Evolutionary conservation across 1,140 invertebrate genomes (phyloP).

Genomic region (Muscidifurax raptorellus): DNA sequence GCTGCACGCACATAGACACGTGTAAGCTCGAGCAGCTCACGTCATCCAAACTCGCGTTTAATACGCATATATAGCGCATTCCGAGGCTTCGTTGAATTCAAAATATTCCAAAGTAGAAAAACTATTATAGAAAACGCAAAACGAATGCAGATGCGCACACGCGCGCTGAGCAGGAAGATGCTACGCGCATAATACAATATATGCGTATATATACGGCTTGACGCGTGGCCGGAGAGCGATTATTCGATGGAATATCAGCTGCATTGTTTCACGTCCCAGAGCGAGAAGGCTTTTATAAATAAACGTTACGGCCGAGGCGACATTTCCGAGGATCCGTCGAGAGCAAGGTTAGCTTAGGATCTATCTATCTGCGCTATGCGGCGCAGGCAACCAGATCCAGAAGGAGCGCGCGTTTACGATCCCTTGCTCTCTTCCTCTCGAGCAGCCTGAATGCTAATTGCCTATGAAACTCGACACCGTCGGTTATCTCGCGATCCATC

Average conservation of each 20-base stretch:
- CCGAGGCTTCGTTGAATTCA: neutral
- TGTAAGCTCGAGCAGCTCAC: neutral
- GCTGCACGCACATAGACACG: neutral
- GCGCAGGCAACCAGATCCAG: constrained; percentile 20
- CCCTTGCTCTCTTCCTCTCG: neutral
- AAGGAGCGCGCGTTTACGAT: constrained; percentile 49
- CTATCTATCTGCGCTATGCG: neutral
- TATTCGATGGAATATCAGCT: neutral
- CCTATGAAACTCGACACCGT: constrained; percentile 58
- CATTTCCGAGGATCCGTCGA: neutral
- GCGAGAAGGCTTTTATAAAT: constrained; percentile 19
- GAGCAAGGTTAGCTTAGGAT: constrained; percentile 14
- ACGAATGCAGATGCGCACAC: neutral
- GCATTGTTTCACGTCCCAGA: constrained; percentile 42
- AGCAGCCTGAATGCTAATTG: constrained; percentile 56
- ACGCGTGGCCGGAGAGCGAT: neutral
- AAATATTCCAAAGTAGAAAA: neutral
- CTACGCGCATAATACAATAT: neutral
- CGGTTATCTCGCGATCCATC: constrained; percentile 45
- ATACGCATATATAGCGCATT: neutral
- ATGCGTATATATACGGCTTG: too few relatives aligned
- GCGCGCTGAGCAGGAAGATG: neutral
- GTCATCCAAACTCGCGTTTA: neutral
- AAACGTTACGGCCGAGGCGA: neutral
- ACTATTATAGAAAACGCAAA: neutral